phyloP scores from a whole-genome alignment of 2,113 vertebrate genomes.

The Talpa occidentalis region DNA sequence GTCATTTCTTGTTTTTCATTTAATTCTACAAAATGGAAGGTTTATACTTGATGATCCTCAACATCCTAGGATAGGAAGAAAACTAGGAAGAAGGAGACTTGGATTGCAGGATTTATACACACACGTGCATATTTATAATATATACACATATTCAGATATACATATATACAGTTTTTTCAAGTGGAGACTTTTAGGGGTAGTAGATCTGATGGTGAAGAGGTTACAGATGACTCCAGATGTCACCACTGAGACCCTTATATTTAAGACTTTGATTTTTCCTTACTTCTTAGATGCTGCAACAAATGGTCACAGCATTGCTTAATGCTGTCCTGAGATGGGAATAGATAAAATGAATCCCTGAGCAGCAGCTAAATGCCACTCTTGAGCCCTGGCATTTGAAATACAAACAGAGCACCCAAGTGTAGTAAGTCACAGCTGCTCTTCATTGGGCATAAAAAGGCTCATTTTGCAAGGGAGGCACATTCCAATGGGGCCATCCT shows the following conservation, averaged over 20 bases:
- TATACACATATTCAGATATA: too few species aligned
- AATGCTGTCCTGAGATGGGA: neutral
- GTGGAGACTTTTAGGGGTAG: neutral
- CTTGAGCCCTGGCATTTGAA: constrained; percentile 32
- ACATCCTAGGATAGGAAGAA: neutral
- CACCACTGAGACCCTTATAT: neutral
- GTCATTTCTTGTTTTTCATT: neutral
- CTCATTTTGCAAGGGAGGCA: neutral
- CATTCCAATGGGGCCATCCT: neutral
- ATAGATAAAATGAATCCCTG: constrained; percentile 10
- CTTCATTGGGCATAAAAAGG: neutral
- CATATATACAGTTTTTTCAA: neutral
- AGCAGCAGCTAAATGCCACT: constrained; percentile 37
- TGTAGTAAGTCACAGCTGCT: neutral
- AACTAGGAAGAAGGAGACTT: neutral
- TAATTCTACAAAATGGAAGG: neutral
- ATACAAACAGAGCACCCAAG: constrained; percentile 15
- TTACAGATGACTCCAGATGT: neutral
- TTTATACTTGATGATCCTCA: neutral
- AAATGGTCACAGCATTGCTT: constrained; percentile 53
- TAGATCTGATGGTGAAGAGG: neutral
- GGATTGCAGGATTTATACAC: too few species aligned
- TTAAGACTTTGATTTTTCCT: neutral
- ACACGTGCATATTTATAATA: too few species aligned
- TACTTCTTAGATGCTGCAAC: neutral